Base-by-base conservation (phyloP, 64 coral and sea anemone species). In the Pocillopora verrucosa region DNA sequence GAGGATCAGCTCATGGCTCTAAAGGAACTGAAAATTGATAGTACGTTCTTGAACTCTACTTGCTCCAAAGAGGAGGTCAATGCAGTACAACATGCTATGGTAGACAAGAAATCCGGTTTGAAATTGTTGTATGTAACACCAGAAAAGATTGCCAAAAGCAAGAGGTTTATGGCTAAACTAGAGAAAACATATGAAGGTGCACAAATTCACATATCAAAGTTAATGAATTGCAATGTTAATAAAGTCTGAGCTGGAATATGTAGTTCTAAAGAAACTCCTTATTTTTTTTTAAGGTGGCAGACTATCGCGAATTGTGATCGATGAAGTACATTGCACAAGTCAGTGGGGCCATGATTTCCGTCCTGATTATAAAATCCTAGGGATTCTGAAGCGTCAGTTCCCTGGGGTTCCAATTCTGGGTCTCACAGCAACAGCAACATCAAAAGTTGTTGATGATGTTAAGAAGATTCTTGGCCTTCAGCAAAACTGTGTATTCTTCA, bases 281-380 rank as follows among this genome's bases (percentile, higher is more conserved):
- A n/a, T 38, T 79, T 17, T 26, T 12, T 61, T 20, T 51, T 79
- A 59, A 98, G 96, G 83, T 80, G 88, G 93, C 60, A 83, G 83
- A 58, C 60, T 98, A 14, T 90, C 93, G 36, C 92, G 96, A 78
- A 95, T 95, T 88, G 96, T 98, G 0, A 95, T 98, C 22, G 96
- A 98, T 72, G 96, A 98, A 81, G 93, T 98, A 69, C 96, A 98
- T 41, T 98, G 96, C 89, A 89, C 93, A 13, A 98, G 96, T 58
- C 96, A 98, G 62, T 98, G 96, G 96, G 96, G 96, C 24, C 96
- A 98, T 88, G 96, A 98, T 75, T 98, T 98, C 76, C 76, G 96
- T 79, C 96, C 96, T 72, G 96, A 98, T 74, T 98, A 98, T 79
- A 98, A 98, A 83, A 93, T 95, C 72, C 93, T 98, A 69, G 96